Conservation (phyloP, 2,888 invertebrate genomes). For the Caenorhabditis sp. region DNA sequence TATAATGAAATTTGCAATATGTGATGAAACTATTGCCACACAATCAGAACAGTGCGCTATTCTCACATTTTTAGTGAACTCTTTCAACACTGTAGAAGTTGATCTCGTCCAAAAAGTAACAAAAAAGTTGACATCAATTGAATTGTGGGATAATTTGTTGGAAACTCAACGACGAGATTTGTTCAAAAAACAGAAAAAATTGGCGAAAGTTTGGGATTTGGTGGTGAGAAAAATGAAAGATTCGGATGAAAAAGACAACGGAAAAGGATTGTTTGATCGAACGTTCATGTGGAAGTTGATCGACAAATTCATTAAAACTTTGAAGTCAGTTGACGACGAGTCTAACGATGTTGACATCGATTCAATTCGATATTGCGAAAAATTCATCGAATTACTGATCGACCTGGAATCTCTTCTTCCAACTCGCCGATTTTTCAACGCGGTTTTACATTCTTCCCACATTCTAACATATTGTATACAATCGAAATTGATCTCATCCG, state of each 20-base stretch:
- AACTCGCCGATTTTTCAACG: conserved; percentile 90
- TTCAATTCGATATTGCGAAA: conserved; percentile 83
- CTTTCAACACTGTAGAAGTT: conserved; percentile 96
- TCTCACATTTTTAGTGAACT: conserved; percentile 90
- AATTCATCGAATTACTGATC: conserved; percentile 92
- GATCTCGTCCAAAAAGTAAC: conserved; percentile 90
- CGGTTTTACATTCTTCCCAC: conserved; percentile 91
- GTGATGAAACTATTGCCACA: conserved; percentile 72
- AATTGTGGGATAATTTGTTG: conserved; percentile 89
- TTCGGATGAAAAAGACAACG: conserved; percentile 17
- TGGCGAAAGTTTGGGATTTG: conserved; percentile 44
- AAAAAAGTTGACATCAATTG: conserved; percentile 86
- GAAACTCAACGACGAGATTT: conserved; percentile 82
- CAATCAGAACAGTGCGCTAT: conserved; percentile 83
- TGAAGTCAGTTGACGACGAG: conserved; percentile 77
- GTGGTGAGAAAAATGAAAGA: conserved; percentile 23
- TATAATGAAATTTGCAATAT: conserved; percentile 76
- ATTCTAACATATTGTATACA: conserved; percentile 88
- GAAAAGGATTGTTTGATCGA: conserved; percentile 71
- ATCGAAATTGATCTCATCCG: conserved; percentile 76
- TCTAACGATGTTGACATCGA: conserved; percentile 67
- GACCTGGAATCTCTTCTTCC: conserved; percentile 94
- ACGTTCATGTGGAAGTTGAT: conserved; percentile 85
- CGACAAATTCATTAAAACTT: conserved; percentile 83
- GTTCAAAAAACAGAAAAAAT: conserved; percentile 79